Evolutionary conservation across 2,797 vertebrate genomes (phyloP), one percentile per base, ranked within the genome.

Genomic region (Halcyon leucocephala): DNA sequence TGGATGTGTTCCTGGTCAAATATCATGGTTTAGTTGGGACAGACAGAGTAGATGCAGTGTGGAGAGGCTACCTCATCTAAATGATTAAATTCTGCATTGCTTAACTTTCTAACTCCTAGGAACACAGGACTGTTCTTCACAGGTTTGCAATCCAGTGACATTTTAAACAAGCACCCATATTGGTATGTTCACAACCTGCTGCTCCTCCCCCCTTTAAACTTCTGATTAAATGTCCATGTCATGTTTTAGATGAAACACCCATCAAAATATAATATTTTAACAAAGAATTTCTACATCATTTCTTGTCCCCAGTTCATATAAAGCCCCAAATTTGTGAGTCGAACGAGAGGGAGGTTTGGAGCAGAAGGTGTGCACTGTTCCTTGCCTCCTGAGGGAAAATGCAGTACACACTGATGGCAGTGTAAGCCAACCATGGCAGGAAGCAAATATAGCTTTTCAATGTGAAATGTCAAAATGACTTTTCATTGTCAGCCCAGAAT

Each of bases 381-480:
- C 14, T 92, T 88, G 55, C 31, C 66, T 96, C 88, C 73, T 67
- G 35, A 92, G 67, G 73, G 55, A 87, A 88, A 85, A 64, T 14
- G 22, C 6, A 83, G 41, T 42, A 84, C 39, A 84, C 0, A 0
- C 21, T 62, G 71, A 95, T 8, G 55, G 88, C 84, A 86, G 49
- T 4, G 41, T 37, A 89, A 95, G 60, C 60, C 80, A 90, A 60
- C 69, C 49, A 58, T n/a, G 89, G 67, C 66, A 93, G 74, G 39
- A 92, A 87, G 62, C 37, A 60, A 90, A 96, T 67, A 60, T 15
- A 62, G 62, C 35, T 58, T 94, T 94, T 91, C 81, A 82, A 52
- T 2, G 6, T 12, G 70, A 97, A 95, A 92, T 82, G 80, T 95
- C 93, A 96, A 73, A 96, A 94, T 95, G 64, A 91, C 77, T 96